phyloP scores from a whole-genome alignment of 1,140 invertebrate species.

The Cyclargus thomasi region DNA sequence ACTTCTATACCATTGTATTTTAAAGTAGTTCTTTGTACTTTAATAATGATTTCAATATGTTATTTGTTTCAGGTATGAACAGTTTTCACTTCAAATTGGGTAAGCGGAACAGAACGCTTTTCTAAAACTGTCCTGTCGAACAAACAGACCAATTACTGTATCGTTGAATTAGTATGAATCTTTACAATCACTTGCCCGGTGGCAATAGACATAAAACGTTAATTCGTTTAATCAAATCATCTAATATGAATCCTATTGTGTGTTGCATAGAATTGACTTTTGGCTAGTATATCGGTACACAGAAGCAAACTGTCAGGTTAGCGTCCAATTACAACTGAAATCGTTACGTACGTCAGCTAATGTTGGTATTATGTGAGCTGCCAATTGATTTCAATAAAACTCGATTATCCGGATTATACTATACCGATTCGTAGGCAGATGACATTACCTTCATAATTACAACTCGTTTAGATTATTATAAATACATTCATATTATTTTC shows the following conservation, averaged over 20 bases:
- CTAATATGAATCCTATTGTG: not conserved
- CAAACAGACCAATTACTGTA: slow-evolving; percentile 6
- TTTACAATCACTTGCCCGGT: slow-evolving; percentile 7
- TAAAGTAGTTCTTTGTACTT: no score
- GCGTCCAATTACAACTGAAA: slow-evolving; percentile 8
- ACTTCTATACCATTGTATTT: not conserved
- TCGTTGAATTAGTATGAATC: slow-evolving; percentile 1
- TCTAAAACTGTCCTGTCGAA: not conserved
- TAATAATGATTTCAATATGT: not conserved
- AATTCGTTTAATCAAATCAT: not conserved
- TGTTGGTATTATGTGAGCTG: not conserved
- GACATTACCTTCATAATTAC: no score
- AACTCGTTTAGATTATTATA: no score
- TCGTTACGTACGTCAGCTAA: slow-evolving; percentile 9
- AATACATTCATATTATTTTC: no score
- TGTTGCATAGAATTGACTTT: not conserved
- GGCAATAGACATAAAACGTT: slow-evolving; percentile 7
- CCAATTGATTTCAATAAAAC: slow-evolving; percentile 7
- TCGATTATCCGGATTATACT: no score
- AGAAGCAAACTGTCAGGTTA: not conserved
- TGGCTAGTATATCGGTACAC: not conserved
- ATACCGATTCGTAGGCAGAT: no score
- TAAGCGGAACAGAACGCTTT: not conserved
- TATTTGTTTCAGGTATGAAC: slow-evolving; percentile 6
- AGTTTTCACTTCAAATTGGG: not conserved